Evolutionary conservation across 2,888 invertebrate species (phyloP).

Genomic region (Thecocarcelia acutangulata): DNA sequence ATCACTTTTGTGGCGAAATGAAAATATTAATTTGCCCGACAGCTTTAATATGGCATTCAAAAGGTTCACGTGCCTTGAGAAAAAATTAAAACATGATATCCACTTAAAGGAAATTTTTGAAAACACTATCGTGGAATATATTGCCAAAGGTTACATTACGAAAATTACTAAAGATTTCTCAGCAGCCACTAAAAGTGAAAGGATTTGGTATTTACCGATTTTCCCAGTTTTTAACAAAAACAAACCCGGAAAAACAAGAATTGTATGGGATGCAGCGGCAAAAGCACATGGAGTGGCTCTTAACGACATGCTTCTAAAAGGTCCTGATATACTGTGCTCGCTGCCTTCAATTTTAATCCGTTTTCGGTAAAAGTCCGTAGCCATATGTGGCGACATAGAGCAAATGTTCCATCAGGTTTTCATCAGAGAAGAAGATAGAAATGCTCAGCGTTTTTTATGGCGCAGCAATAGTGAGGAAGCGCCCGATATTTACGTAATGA

Average conservation of each 20-base stretch:
- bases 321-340: slow-evolving; percentile 47
- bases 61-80: slow-evolving; percentile 52
- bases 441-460: slow-evolving; percentile 53
- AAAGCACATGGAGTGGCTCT: slow-evolving; percentile 45
- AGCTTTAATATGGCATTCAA: slow-evolving; percentile 59
- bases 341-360: slow-evolving; percentile 58
- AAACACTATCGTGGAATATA: slow-evolving; percentile 40
- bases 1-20: slow-evolving; percentile 57
- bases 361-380: slow-evolving; percentile 56
- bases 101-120: slow-evolving; percentile 42
- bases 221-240: slow-evolving; percentile 60
- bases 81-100: slow-evolving; percentile 44
- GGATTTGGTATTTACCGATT: slow-evolving; percentile 72
- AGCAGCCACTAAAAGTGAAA: slow-evolving; percentile 18
- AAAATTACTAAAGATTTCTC: slow-evolving; percentile 5
- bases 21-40: slow-evolving; percentile 51
- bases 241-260: slow-evolving; percentile 18
- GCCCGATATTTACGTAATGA: slow-evolving; percentile 40
- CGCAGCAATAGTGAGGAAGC: slow-evolving; percentile 6
- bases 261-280: neutral
- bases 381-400: slow-evolving; percentile 62
- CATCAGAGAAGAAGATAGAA: slow-evolving; percentile 38
- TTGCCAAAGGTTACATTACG: too few species aligned
- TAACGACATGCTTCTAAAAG: slow-evolving; percentile 47
- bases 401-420: slow-evolving; percentile 65